A percentile compares a stretch with the other conserved stretches of the same genome.
phyloP scores from a whole-genome alignment of 1,140 invertebrate genomes.

The Aphelinus certus region DNA sequence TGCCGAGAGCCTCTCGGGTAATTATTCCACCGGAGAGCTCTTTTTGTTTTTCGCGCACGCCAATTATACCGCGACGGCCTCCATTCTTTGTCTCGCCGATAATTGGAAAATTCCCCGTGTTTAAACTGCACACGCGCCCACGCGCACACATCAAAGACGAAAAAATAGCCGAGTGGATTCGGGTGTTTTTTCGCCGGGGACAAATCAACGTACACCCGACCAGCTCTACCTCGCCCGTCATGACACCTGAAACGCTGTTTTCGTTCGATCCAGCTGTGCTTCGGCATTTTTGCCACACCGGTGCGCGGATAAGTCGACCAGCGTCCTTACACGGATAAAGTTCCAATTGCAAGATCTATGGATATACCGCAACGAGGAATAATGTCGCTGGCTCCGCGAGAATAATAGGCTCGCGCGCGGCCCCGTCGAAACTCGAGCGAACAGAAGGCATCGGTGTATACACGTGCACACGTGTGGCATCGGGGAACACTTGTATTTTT shows the following conservation, averaged over 20 bases:
- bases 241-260: no score
- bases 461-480: constrained; percentile 1
- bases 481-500: constrained; percentile 31
- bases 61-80: constrained; percentile 16
- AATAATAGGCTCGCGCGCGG: background rate
- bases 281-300: no score
- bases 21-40: constrained; percentile 25
- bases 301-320: no score
- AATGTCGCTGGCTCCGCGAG: background rate
- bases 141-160: background rate
- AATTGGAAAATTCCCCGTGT: constrained; percentile 39
- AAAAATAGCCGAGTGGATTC: constrained; percentile 19
- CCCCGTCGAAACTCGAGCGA: no score
- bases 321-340: no score
- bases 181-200: background rate
- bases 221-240: no score
- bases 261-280: no score
- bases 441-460: no score
- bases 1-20: constrained; percentile 13
- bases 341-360: no score
- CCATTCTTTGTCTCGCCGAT: constrained; percentile 32
- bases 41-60: constrained; percentile 24
- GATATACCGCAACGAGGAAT: no score
- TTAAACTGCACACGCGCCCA: background rate
- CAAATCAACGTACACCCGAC: no score